Evolutionary conservation across 2,113 vertebrate genomes (phyloP), one percentile per base, ranked within the genome.

Genomic region (Mystacornis crossleyi): DNA sequence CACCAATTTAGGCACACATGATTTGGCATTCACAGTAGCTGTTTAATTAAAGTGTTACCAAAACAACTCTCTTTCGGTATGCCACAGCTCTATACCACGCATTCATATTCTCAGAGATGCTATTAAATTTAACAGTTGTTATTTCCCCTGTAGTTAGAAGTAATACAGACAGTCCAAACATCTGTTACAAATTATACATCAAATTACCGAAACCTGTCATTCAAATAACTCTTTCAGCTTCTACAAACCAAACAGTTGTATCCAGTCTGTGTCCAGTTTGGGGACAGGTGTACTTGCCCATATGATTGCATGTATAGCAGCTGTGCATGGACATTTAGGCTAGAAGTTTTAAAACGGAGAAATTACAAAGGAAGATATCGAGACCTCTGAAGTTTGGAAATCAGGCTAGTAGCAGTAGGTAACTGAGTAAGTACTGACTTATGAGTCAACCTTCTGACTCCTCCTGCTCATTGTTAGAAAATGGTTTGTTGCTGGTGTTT

Each of bases 21-120:
- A 77, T 78, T 90, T 95, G 77, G 58, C 79, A 71, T 85, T 72
- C 42, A 48, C 55, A 54, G 31, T 66, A 51, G 31, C 38, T 81
- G 6, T 77, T 93, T 84, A 89, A 89, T 16, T 83, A 38, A 47
- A 79, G 34, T 31, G 13, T 64, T 90, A 57, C 29, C 75, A 55
- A 86, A 86, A 75, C 42, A 51, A 26, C 33, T 70, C 42, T 50
- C n/a, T 28, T 53, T 92, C 1, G 0, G 3, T 38, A 38, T 77
- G 51, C 40, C n/a, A 77, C 40, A 48, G 54, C 58, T 80, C 81
- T 60, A 75, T 48, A 58, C 38, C 24, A 50, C 21, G 17, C 19
- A 53, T 64, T 82, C n/a, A 12, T 50, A 45, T 61, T 82, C 53
- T 75, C 62, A 33, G 50, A 90, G 61, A 57, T n/a, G 26, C 15